A percentile compares a stretch with the other conserved stretches of the same genome.
Evolutionary conservation across 2,113 vertebrate species (phyloP).

Genomic region (Xyrauchen texanus): DNA sequence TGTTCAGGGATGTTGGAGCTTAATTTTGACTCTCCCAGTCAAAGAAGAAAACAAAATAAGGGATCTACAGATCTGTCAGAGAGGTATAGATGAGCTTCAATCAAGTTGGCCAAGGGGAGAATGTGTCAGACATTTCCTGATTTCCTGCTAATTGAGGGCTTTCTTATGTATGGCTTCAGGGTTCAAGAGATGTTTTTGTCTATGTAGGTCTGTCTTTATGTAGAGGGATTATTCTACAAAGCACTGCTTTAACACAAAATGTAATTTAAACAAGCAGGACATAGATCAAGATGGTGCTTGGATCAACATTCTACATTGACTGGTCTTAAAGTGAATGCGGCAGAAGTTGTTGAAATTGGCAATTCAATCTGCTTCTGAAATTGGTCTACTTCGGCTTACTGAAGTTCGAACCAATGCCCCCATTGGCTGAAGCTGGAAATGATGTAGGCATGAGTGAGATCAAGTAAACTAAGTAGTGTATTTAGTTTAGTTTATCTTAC

Average conservation of each 20-base stretch:
- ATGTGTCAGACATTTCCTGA: background rate
- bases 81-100: background rate
- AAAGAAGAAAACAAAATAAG: background rate
- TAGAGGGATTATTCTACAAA: background rate
- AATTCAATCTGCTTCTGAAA: too few relatives aligned
- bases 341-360: too few relatives aligned
- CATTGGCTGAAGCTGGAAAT: too few relatives aligned
- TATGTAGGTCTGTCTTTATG: conserved; percentile 1
- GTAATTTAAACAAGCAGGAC: too few relatives aligned
- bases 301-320: background rate
- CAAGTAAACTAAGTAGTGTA: too few relatives aligned
- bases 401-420: too few relatives aligned
- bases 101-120: background rate
- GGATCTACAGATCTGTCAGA: background rate
- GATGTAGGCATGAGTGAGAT: too few relatives aligned
- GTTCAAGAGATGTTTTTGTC: background rate
- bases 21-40: background rate
- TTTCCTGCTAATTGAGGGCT: background rate
- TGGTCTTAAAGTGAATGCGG: too few relatives aligned
- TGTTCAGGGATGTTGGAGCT: background rate
- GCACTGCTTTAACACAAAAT: background rate
- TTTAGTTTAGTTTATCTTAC: too few relatives aligned
- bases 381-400: too few relatives aligned
- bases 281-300: background rate
- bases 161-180: background rate